phyloP scores from a whole-genome alignment of 2,888 invertebrate species.

The Kuschelorhynchus macadamiae region DNA sequence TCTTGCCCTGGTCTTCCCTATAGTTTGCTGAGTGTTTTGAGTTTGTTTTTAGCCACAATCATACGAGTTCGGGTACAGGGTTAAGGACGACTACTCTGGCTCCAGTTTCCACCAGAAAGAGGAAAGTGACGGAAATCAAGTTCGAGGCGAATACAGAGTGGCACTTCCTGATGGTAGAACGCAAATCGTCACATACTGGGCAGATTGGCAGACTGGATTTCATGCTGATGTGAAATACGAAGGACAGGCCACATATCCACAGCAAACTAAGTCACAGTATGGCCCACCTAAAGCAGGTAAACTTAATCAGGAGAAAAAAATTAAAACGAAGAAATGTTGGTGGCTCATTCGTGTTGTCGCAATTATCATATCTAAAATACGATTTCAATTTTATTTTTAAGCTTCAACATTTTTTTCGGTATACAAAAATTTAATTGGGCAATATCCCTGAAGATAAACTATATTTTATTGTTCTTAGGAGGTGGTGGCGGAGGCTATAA shows the following conservation, averaged over 20 bases:
- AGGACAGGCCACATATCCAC: conserved; percentile 78
- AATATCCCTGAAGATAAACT: too few relatives aligned
- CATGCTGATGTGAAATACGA: conserved; percentile 84
- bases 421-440: too few relatives aligned
- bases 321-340: too few relatives aligned
- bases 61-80: conserved; percentile 85
- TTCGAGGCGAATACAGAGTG: conserved; percentile 74
- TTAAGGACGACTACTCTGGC: conserved; percentile 82
- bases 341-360: too few relatives aligned
- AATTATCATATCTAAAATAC: too few relatives aligned
- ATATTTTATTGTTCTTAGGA: too few relatives aligned
- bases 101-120: conserved; percentile 82
- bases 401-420: too few relatives aligned
- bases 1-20: too few relatives aligned
- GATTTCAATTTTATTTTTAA: too few relatives aligned
- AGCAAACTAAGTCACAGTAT: conserved; percentile 64
- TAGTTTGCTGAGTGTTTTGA: too few relatives aligned
- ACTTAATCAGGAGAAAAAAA: too few relatives aligned
- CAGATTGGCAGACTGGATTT: conserved; percentile 85
- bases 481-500: conserved; percentile 51
- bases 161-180: conserved; percentile 75
- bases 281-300: conserved; percentile 37
- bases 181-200: conserved; percentile 82
- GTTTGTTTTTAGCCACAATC: conserved; percentile 79
- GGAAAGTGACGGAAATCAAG: conserved; percentile 79